Conservation (phyloP, 2,113 vertebrate genomes). For the Cettia cetti region DNA sequence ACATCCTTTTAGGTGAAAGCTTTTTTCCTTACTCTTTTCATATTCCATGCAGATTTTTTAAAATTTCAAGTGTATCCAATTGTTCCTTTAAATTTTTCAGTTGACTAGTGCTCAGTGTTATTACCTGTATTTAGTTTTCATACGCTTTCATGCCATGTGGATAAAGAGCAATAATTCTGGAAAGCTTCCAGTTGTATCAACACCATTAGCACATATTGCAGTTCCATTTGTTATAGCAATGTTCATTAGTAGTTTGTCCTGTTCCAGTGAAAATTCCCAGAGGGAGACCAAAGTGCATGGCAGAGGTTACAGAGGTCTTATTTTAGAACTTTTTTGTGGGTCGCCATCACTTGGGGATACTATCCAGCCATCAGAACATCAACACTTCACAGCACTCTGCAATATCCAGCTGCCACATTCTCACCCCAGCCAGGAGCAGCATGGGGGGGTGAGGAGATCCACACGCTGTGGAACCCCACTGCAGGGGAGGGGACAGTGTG, state of each 20-base stretch:
- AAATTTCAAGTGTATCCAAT: background rate
- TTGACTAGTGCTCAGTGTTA: background rate
- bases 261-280: background rate
- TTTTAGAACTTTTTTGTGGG: background rate
- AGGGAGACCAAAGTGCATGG: background rate
- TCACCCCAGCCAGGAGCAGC: background rate
- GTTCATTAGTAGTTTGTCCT: background rate
- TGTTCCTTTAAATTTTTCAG: background rate
- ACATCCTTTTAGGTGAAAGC: background rate
- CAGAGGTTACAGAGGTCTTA: background rate
- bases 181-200: background rate
- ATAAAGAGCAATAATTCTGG: background rate
- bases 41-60: background rate
- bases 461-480: rapidly evolving
- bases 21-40: background rate
- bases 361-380: background rate
- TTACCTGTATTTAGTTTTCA: background rate
- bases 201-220: background rate
- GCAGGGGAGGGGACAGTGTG: background rate
- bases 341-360: rapidly evolving
- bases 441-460: rapidly evolving
- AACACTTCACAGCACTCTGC: background rate
- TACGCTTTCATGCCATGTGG: background rate
- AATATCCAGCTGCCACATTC: background rate
- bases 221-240: background rate